A percentile compares a stretch with the other conserved stretches of the same genome.
These are phyloP conservation scores for Sipha maydis DNA, from an alignment of 2,888 invertebrate genomes.

Conservation along the genomic window DNA sequence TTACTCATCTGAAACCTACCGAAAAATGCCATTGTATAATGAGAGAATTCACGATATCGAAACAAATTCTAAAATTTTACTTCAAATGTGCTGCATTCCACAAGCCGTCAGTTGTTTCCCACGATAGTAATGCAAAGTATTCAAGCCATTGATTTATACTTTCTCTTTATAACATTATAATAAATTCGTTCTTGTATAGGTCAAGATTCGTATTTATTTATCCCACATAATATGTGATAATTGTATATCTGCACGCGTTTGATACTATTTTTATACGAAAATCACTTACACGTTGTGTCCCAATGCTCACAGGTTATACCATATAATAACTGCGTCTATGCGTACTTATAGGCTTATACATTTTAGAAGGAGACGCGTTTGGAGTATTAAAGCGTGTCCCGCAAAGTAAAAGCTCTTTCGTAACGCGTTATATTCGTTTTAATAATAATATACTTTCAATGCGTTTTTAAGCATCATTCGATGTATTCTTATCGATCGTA, in stretches of 20 bases:
- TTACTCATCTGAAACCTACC: conserved; percentile 15
- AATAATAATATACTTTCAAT: too few relatives aligned
- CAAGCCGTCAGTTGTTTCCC: conserved; percentile 38
- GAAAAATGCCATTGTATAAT: conserved; percentile 49
- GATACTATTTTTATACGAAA: conserved; percentile 12
- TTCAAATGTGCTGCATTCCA: conserved; percentile 50
- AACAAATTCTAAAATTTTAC: conserved; percentile 43
- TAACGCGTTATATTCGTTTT: neutral
- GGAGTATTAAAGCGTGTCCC: conserved; percentile 22
- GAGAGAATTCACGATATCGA: conserved; percentile 7
- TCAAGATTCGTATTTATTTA: conserved; percentile 51
- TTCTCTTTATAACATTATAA: conserved; percentile 42
- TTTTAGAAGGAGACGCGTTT: conserved; percentile 1
- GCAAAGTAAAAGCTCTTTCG: neutral
- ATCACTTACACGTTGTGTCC: neutral
- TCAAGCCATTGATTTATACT: conserved; percentile 35
- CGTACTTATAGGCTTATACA: conserved; percentile 17
- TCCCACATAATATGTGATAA: conserved; percentile 20
- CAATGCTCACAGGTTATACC: neutral
- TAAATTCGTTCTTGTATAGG: conserved; percentile 53
- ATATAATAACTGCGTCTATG: neutral
- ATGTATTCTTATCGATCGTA: too few relatives aligned
- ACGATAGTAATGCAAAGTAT: conserved; percentile 29
- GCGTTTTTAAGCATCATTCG: too few relatives aligned
- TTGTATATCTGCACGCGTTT: neutral